phyloP scores from a whole-genome alignment of 2,113 vertebrate genomes.

The Gavia stellata region DNA sequence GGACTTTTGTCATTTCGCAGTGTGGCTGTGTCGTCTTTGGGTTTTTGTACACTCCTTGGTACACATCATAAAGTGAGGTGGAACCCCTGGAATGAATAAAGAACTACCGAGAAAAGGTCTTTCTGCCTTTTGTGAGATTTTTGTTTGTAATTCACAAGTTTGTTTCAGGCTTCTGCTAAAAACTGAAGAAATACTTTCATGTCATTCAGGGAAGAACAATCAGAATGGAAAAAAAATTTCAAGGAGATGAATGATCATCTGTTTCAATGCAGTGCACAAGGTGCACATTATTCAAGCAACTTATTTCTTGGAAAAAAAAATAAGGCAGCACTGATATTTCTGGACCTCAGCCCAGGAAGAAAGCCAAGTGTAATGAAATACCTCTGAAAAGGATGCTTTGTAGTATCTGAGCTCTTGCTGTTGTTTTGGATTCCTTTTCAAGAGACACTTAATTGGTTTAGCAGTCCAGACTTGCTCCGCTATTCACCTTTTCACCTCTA shows the following conservation, averaged over 20 bases:
- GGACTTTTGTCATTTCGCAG: neutral
- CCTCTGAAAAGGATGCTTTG: slow-evolving; percentile 20
- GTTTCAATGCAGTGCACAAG: neutral
- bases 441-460: neutral
- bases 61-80: neutral
- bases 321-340: neutral
- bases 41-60: neutral
- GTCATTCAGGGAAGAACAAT: neutral
- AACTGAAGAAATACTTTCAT: neutral
- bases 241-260: neutral
- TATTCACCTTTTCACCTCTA: neutral
- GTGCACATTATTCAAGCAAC: neutral
- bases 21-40: neutral
- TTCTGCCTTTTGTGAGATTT: neutral
- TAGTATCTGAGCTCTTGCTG: neutral
- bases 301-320: neutral
- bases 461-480: neutral
- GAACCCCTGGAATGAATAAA: neutral
- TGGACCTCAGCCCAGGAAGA: neutral
- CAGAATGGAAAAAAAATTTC: neutral
- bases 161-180: neutral
- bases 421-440: slow-evolving; percentile 10
- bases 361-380: slow-evolving; percentile 3
- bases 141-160: neutral
- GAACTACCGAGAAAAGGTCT: neutral